These are phyloP conservation scores for Thripadectes ignobilis DNA, from an alignment of 2,797 vertebrate species.

Conservation along the genomic window DNA sequence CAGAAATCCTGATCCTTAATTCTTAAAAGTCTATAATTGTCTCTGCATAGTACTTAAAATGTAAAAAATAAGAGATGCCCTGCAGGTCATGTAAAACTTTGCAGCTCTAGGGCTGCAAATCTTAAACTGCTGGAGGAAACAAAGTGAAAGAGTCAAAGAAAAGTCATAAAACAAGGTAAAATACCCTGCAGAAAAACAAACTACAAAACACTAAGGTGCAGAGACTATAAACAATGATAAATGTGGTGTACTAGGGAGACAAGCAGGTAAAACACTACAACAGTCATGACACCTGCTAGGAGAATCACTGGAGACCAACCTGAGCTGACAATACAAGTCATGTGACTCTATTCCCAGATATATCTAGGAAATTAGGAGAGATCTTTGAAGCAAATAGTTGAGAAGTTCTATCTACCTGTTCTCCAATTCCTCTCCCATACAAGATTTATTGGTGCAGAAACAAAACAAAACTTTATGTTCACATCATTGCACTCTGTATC, in stretches of 20 bases:
- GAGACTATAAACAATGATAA: not conserved
- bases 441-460: not conserved
- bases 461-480: not conserved
- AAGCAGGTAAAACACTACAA: not conserved
- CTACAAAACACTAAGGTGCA: not conserved
- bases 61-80: not conserved
- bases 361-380: not conserved
- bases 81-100: not conserved
- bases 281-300: not conserved
- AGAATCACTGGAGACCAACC: not conserved
- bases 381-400: not conserved
- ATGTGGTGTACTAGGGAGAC: not conserved
- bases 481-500: not conserved
- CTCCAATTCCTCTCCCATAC: not conserved
- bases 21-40: not conserved
- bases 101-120: not conserved
- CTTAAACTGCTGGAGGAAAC: not conserved
- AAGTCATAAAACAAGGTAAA: not conserved
- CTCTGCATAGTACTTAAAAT: not conserved
- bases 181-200: not conserved
- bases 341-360: not conserved
- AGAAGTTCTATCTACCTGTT: not conserved
- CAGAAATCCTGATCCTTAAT: not conserved
- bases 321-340: not conserved
- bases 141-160: not conserved